These are phyloP conservation scores for Eurois occulta DNA, from an alignment of 2,888 invertebrate genomes.

Conservation along the genomic window DNA sequence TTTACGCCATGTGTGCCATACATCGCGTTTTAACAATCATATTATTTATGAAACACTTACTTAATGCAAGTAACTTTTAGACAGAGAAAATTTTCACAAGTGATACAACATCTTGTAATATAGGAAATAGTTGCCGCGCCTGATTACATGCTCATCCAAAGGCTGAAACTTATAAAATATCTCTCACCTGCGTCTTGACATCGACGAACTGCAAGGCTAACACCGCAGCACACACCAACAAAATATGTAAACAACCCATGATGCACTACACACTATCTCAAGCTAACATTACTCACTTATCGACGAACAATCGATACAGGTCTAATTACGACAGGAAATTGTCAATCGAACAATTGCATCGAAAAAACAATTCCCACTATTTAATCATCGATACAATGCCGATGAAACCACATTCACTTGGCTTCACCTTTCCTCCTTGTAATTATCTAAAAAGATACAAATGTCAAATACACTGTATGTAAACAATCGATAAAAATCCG, in stretches of 20 bases:
- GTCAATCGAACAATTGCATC: slow-evolving; percentile 55
- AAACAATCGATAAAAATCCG: slow-evolving; percentile 46
- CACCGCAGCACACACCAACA: slow-evolving; percentile 75
- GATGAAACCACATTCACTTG: slow-evolving; percentile 62
- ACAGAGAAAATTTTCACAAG: background rate
- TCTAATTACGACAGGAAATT: slow-evolving; percentile 58
- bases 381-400: slow-evolving; percentile 60
- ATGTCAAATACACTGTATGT: slow-evolving; percentile 53
- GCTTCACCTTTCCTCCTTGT: slow-evolving; percentile 66
- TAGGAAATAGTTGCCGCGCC: background rate
- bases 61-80: background rate
- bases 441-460: slow-evolving; percentile 52
- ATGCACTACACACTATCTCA: slow-evolving; percentile 68
- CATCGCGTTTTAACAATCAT: background rate
- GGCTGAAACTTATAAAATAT: slow-evolving; percentile 37
- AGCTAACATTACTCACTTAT: slow-evolving; percentile 68
- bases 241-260: slow-evolving; percentile 76
- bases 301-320: slow-evolving; percentile 47
- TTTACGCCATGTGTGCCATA: background rate
- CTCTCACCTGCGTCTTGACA: slow-evolving; percentile 76
- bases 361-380: slow-evolving; percentile 62
- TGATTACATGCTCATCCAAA: slow-evolving; percentile 8
- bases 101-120: background rate
- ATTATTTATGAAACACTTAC: too few relatives aligned
- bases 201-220: slow-evolving; percentile 71